These are phyloP conservation scores for Lampris megalopsis DNA, from an alignment of 2,113 vertebrate genomes.

Conservation along the genomic window DNA sequence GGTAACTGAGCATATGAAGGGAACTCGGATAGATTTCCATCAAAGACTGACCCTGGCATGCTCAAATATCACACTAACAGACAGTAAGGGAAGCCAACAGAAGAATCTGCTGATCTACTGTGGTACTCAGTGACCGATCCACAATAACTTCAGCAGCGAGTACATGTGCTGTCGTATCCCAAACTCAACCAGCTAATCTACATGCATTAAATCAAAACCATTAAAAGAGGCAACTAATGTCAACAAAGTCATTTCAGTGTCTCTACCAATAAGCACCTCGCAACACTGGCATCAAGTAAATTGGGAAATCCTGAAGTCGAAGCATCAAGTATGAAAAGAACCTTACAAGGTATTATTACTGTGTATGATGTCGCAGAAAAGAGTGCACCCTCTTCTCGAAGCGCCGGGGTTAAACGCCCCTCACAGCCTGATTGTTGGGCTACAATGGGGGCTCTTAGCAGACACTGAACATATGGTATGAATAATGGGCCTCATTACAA, in stretches of 20 bases:
- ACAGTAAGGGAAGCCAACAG: background rate
- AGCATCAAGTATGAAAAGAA: slow-evolving; percentile 40
- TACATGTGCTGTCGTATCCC: slow-evolving; percentile 7
- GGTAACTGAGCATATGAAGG: slow-evolving; percentile 17
- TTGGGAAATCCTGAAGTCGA: slow-evolving; percentile 27
- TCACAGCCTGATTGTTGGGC: slow-evolving; percentile 73
- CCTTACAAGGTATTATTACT: slow-evolving; percentile 69
- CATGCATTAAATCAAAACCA: slow-evolving; percentile 27
- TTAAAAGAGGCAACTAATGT: slow-evolving; percentile 37
- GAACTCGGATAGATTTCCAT: slow-evolving; percentile 14
- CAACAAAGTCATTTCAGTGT: slow-evolving; percentile 37
- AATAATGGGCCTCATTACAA: slow-evolving; percentile 84
- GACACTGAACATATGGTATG: slow-evolving; percentile 84
- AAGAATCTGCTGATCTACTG: background rate
- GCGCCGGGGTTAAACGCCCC: slow-evolving; percentile 73
- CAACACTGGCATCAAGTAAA: slow-evolving; percentile 37
- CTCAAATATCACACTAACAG: background rate
- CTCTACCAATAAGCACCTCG: slow-evolving; percentile 26
- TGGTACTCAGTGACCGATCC: background rate
- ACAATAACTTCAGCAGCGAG: background rate
- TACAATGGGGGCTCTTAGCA: slow-evolving; percentile 78
- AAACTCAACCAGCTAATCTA: slow-evolving; percentile 6
- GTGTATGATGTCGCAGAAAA: slow-evolving; percentile 78
- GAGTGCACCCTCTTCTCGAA: slow-evolving; percentile 77
- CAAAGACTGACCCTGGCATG: background rate